Evolutionary conservation across 2,113 vertebrate species (phyloP).

Genomic region (Planiliza haematocheilus): DNA sequence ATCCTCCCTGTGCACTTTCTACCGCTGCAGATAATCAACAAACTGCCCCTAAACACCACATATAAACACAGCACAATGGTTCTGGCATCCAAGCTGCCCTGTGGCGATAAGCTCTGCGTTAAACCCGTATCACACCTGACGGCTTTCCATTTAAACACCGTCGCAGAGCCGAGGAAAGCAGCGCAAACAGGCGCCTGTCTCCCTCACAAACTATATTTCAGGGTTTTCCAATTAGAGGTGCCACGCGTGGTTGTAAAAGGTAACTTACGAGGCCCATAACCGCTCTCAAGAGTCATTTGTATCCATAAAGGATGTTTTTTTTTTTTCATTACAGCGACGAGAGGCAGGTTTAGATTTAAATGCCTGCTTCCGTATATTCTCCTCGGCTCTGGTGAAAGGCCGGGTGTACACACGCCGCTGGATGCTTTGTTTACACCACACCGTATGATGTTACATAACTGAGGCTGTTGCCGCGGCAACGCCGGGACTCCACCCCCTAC

Average conservation of each 20-base stretch:
- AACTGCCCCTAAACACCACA: conserved; percentile 16
- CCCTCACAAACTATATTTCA: conserved; percentile 35
- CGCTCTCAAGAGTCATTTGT: conserved; percentile 24
- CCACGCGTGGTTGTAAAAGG: background rate
- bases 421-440: conserved; percentile 77
- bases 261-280: conserved; percentile 28
- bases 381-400: conserved; percentile 13
- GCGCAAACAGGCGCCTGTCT: conserved; percentile 2
- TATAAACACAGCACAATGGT: conserved; percentile 39
- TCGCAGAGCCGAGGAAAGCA: conserved; percentile 5
- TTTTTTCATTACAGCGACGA: background rate
- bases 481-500: conserved; percentile 38
- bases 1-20: conserved; percentile 17
- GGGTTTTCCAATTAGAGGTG: conserved; percentile 25
- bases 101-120: conserved; percentile 47
- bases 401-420: conserved; percentile 27
- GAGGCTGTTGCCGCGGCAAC: conserved; percentile 75
- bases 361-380: background rate
- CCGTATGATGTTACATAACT: conserved; percentile 81
- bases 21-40: conserved; percentile 29
- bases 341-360: background rate
- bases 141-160: conserved; percentile 21
- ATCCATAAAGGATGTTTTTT: conserved; percentile 6
- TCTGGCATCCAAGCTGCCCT: conserved; percentile 38
- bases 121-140: conserved; percentile 16